A percentile compares a stretch with the other conserved stretches of the same genome.
Conservation (phyloP, 2,888 invertebrate species). For the Dusona sp. region DNA sequence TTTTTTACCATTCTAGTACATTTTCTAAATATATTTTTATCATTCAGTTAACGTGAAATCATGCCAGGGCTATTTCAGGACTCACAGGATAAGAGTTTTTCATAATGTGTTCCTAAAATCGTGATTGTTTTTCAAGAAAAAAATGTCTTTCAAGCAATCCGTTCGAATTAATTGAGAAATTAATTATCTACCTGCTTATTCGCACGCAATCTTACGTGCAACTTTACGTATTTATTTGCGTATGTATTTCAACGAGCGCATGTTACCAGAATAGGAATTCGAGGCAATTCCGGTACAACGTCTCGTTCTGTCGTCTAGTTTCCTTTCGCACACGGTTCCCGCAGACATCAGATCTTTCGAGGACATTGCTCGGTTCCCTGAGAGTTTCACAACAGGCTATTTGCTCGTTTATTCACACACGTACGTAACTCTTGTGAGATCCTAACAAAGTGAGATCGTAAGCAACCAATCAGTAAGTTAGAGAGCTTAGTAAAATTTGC, state of each 20-base stretch:
- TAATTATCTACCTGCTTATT: neutral
- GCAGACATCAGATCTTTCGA: constrained; percentile 56
- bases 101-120: neutral
- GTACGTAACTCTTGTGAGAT: constrained; percentile 52
- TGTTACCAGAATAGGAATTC: constrained; percentile 26
- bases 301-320: constrained; percentile 52
- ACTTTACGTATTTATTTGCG: constrained; percentile 21
- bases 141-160: neutral
- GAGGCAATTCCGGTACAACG: constrained; percentile 36
- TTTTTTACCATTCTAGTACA: no score
- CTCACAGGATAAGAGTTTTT: neutral
- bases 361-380: constrained; percentile 68
- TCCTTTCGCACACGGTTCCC: constrained; percentile 62
- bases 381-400: constrained; percentile 63
- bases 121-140: neutral
- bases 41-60: no score
- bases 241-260: neutral
- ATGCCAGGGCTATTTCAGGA: neutral
- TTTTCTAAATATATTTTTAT: no score
- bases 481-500: constrained; percentile 72
- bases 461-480: constrained; percentile 40
- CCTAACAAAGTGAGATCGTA: constrained; percentile 15
- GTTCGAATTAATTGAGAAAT: neutral
- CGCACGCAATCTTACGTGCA: neutral
- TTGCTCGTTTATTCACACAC: constrained; percentile 45